Base-by-base conservation (phyloP, 1,140 invertebrate genomes). In the Neodiprion fabricii region DNA sequence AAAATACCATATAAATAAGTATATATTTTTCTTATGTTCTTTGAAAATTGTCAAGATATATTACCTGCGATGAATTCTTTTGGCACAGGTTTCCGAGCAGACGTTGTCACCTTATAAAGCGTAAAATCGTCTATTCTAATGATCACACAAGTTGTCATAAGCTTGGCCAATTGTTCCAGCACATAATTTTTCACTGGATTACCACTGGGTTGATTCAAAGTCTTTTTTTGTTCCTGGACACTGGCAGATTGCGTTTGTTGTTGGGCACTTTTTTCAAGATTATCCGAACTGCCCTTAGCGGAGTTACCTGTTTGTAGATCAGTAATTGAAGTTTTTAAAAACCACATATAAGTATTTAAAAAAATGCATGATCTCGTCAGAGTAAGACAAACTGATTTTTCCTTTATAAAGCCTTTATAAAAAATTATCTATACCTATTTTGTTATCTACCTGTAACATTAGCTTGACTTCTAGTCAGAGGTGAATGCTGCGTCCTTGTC, bases 131-230 rank as follows among this genome's bases (percentile, higher is more conserved):
- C 94, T 77, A 99, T 92, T 80, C 96, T 91, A 40, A 99, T 88
- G 40, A 99, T 92, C 17, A 97, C 91, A 87, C 96, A 98, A 11
- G 96, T 95, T 7, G 96, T 97, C 94, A 98, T 96, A 50, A 99
- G 85, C 85, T 97, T 97, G 3, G 94, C 92, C 61, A 96, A 86
- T 83, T 96, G 94, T 74, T 92, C 91, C 7, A 94, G 85, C 23
- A 95, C 91, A 73, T 91, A 89, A 74, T 91, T 92, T 81, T 94
- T 93, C 1, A 95, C 91, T 1, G 91, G 90, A 83, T 89, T 85
- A 1, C 86, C 85, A 73, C 83, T 85, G 0, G 85, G 77, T 67
- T 84, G 81, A 70, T 85, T 84, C 11, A 77, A 40, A 9, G 80
- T 73, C 47, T 86, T 86, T 71, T 85, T 87, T 61, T 78, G 80